Base-by-base conservation (phyloP, 2,888 invertebrate species). In the Limulus polyphemus region DNA sequence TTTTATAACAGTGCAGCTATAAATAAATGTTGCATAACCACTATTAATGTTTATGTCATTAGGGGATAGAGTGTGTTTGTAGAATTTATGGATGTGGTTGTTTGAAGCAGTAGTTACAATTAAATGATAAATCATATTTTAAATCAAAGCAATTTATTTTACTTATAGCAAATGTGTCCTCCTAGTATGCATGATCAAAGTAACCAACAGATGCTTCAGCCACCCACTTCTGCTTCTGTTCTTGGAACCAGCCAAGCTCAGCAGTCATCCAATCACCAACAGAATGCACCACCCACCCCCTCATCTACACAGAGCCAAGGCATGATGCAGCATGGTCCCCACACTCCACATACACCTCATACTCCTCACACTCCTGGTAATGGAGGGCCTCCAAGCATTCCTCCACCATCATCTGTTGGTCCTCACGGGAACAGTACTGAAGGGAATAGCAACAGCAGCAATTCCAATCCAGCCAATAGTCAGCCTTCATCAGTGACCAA, bases 341-440 rank as follows among this genome's bases (percentile, higher is more conserved):
- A 67, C 17, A 67, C 65, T n/a, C 89, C 87, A 11, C 88, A 87
- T 72, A 85, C 79, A 75, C 88, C 80, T 73, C 90, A 82, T 79
- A 90, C 84, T 73, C 90, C 82, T 73, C 87, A 80, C 77, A 86
- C 78, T n/a, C 84, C 84, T 0, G 84, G 83, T 58, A 86, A 81
- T 65, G 84, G 72, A 60, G 85, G 85, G 1, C 90, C 90, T 51
- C 90, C 90, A 12, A 88, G 88, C 55, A 88, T 89, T 55, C 87
- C 87, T 67, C 82, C 84, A 62, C 81, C 84, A 69, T 75, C 78
- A 63, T 76, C 62, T 56, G 12, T 32, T 32, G 17, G 58, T 16
- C 62, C 51, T 58, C 64, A 12, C 49, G 14, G 60, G 62, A n/a
- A 57, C 60, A 9, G 49, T 58, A 32, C 32, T 32, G 62, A 62